A percentile compares a stretch with the other conserved stretches of the same genome.
Conservation (phyloP, 2,113 vertebrate genomes). For the Atrichornis clamosus region DNA sequence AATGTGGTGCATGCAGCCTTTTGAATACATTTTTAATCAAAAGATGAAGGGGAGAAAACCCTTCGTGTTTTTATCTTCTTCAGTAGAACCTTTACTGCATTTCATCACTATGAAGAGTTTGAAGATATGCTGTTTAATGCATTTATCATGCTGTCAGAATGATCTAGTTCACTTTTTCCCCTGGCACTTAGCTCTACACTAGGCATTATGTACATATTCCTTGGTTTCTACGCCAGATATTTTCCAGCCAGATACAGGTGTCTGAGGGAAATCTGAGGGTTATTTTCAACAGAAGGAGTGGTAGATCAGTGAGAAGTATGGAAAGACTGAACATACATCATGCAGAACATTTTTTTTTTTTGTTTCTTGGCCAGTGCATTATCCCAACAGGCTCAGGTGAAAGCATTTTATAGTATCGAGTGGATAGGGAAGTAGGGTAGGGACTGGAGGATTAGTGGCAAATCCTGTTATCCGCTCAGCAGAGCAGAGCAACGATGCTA, state of each 20-base stretch:
- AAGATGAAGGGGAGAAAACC: not conserved
- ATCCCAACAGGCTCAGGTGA: not conserved
- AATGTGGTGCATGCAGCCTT: not conserved
- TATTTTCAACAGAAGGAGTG: not conserved
- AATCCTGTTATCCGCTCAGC: not conserved
- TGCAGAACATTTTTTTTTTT: not conserved
- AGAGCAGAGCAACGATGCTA: not conserved
- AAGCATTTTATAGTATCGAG: not conserved
- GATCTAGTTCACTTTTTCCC: not conserved
- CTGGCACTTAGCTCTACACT: not conserved
- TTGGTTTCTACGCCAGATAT: not conserved
- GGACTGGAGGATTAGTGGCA: not conserved
- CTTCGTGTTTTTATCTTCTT: not conserved
- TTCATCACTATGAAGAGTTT: not conserved
- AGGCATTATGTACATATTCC: rapidly evolving
- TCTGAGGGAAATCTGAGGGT: not conserved
- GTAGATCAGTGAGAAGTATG: not conserved
- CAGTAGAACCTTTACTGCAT: not conserved
- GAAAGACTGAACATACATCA: not conserved
- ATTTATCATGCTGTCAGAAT: not conserved
- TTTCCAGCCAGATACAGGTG: not conserved
- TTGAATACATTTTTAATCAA: not conserved
- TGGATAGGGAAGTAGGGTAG: not conserved
- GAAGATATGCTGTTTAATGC: not conserved
- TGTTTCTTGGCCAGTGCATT: not conserved